Evolutionary conservation across 2,888 invertebrate species (phyloP).

Genomic region (Bimastos eiseni): DNA sequence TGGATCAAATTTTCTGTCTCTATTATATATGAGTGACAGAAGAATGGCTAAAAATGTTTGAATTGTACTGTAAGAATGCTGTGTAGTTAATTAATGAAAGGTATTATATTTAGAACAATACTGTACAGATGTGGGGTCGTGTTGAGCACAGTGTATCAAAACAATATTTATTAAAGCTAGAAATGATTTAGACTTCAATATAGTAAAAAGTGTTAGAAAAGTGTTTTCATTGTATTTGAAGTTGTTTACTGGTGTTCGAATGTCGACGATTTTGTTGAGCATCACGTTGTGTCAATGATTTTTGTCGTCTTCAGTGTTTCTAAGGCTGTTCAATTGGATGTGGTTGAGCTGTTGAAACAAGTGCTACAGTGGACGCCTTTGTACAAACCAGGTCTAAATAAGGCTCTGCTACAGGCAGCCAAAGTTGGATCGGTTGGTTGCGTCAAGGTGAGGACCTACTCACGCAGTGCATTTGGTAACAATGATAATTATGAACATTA

Average conservation of each 20-base stretch:
- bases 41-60: too few relatives aligned
- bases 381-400: conserved; percentile 46
- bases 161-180: too few relatives aligned
- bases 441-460: conserved; percentile 42
- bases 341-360: conserved; percentile 47
- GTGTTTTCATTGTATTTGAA: not conserved
- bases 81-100: too few relatives aligned
- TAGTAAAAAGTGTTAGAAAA: too few relatives aligned
- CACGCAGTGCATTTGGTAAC: not conserved
- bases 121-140: too few relatives aligned
- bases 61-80: too few relatives aligned
- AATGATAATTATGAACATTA: not conserved
- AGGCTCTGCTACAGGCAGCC: conserved; percentile 45
- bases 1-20: too few relatives aligned
- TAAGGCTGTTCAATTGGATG: conserved; percentile 46
- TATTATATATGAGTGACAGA: too few relatives aligned
- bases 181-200: too few relatives aligned
- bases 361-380: conserved; percentile 47
- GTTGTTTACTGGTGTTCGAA: not conserved
- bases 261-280: not conserved
- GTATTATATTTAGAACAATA: too few relatives aligned
- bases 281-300: not conserved
- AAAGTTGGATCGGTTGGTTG: conserved; percentile 45
- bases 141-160: too few relatives aligned
- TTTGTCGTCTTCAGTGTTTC: conserved; percentile 39